Evolutionary conservation across 2,113 vertebrate species (phyloP).

Genomic region (Datnioides undecimradiatus): DNA sequence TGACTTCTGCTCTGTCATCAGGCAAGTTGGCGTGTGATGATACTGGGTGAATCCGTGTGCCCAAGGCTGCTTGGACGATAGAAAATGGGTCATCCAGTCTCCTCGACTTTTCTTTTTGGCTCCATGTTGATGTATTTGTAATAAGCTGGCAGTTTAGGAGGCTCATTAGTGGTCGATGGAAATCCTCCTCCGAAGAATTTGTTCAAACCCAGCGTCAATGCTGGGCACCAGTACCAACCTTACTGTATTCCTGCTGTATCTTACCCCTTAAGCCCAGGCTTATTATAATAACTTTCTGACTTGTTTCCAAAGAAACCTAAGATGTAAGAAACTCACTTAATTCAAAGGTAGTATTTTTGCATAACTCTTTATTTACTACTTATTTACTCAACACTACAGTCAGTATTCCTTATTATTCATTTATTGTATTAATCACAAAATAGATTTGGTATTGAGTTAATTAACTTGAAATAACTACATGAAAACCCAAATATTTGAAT

Average conservation of each 20-base stretch:
- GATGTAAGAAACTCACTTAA: slow-evolving; percentile 20
- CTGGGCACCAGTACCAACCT: slow-evolving; percentile 15
- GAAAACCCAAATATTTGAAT: not conserved
- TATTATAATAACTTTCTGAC: slow-evolving; percentile 11
- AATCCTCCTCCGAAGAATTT: slow-evolving; percentile 32
- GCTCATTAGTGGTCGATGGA: slow-evolving; percentile 59
- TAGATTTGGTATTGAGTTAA: not conserved
- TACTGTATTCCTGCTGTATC: slow-evolving; percentile 9
- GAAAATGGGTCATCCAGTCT: slow-evolving; percentile 63
- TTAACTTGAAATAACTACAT: not conserved
- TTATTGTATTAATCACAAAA: not conserved
- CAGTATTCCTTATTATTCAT: not conserved
- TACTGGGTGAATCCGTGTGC: slow-evolving; percentile 61
- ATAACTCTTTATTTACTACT: not conserved
- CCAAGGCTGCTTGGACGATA: slow-evolving; percentile 55
- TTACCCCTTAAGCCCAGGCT: slow-evolving; percentile 18
- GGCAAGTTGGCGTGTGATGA: slow-evolving; percentile 61
- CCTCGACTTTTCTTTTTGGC: slow-evolving; percentile 43
- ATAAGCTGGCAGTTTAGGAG: slow-evolving; percentile 35
- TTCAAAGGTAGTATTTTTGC: slow-evolving; percentile 24
- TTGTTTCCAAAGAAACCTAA: slow-evolving; percentile 10
- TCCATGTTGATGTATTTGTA: slow-evolving; percentile 35
- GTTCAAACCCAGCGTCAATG: not conserved
- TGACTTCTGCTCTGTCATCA: slow-evolving; percentile 74
- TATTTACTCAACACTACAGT: not conserved